phyloP scores from a whole-genome alignment of 2,797 vertebrate species.

The Apodemus agrarius region DNA sequence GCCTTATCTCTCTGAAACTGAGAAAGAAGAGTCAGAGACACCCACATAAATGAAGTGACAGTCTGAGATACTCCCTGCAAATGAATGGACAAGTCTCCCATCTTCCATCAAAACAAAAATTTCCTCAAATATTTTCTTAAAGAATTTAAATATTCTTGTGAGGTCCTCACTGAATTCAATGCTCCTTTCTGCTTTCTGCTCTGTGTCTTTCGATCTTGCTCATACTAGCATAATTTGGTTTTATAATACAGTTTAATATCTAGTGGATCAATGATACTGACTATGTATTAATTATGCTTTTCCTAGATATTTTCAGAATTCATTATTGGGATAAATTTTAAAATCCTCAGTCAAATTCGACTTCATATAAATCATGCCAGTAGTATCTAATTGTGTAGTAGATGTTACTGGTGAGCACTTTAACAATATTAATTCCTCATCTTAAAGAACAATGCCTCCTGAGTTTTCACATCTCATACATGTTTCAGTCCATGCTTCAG shows the following conservation, averaged over 20 bases:
- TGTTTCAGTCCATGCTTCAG: not conserved
- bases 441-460: not conserved
- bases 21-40: not conserved
- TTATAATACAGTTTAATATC: not conserved
- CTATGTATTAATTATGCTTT: not conserved
- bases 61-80: not conserved
- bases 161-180: not conserved
- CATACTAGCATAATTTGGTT: not conserved
- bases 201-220: not conserved
- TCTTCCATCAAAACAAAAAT: not conserved
- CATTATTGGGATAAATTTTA: not conserved
- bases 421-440: not conserved
- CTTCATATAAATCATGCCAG: not conserved
- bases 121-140: not conserved
- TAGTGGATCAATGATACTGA: not conserved
- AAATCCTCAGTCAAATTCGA: not conserved
- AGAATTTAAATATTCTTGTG: not conserved
- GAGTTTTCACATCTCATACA: not conserved
- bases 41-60: not conserved
- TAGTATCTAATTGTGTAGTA: not conserved
- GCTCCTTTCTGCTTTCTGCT: not conserved
- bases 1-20: too few species aligned
- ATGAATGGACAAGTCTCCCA: not conserved
- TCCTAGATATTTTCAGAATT: not conserved
- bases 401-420: not conserved